phyloP scores from a whole-genome alignment of 2,888 invertebrate genomes.

The Hyles lineata region DNA sequence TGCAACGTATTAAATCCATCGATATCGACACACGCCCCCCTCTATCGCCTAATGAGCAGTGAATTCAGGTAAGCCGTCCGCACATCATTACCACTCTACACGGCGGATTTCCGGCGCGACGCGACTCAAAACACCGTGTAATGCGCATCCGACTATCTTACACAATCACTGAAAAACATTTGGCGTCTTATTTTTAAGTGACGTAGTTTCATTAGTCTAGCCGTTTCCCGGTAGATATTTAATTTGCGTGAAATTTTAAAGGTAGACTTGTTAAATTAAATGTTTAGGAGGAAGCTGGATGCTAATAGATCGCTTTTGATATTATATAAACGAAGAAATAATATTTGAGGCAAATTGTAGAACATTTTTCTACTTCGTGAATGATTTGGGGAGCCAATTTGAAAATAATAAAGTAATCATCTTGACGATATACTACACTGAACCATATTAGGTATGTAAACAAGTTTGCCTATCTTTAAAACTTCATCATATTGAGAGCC shows the following conservation, averaged over 20 bases:
- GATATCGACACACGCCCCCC: conserved; percentile 44
- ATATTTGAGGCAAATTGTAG: too few species aligned
- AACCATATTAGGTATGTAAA: too few species aligned
- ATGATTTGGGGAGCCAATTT: too few species aligned
- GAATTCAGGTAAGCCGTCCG: conserved; percentile 77
- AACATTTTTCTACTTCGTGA: too few species aligned
- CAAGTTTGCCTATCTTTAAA: too few species aligned
- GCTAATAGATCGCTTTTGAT: too few species aligned
- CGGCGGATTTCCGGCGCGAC: conserved; percentile 75
- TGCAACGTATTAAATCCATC: not conserved
- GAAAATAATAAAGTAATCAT: too few species aligned
- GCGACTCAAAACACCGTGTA: conserved; percentile 71
- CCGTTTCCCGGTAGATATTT: not conserved
- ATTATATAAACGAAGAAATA: too few species aligned
- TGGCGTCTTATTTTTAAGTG: conserved; percentile 8
- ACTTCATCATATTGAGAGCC: too few species aligned
- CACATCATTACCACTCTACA: conserved; percentile 74
- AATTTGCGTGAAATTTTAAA: not conserved
- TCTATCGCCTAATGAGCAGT: conserved; percentile 65
- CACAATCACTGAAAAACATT: conserved; percentile 40
- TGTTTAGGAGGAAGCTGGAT: too few species aligned
- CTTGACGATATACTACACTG: too few species aligned
- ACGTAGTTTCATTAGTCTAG: conserved; percentile 4
- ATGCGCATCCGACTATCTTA: conserved; percentile 48
- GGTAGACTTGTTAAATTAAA: too few species aligned